phyloP scores from a whole-genome alignment of 2,113 vertebrate genomes.

The Okapia johnstoni region DNA sequence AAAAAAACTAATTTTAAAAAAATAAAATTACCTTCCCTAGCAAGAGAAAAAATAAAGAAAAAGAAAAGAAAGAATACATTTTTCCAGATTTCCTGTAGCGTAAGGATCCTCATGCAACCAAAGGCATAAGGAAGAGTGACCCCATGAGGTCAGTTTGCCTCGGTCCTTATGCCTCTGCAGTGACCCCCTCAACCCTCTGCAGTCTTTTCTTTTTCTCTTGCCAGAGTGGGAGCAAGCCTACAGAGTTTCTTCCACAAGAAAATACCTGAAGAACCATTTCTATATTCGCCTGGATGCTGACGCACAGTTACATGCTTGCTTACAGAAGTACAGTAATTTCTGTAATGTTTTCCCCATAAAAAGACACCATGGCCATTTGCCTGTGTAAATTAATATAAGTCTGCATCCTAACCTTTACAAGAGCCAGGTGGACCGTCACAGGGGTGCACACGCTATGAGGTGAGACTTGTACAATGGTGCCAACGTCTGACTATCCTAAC shows the following conservation, averaged over 20 bases:
- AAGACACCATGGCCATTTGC: background rate
- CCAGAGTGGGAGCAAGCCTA: background rate
- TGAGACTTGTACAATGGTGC: background rate
- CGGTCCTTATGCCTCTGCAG: background rate
- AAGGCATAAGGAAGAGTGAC: background rate
- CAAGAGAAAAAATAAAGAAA: background rate
- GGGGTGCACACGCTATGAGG: background rate
- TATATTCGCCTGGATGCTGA: background rate
- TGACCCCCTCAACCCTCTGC: background rate
- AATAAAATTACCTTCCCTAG: background rate
- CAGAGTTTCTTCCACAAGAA: background rate
- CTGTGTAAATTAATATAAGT: fast-evolving
- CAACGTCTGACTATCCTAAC: background rate
- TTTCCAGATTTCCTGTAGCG: background rate
- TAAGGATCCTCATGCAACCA: background rate
- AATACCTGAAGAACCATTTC: background rate
- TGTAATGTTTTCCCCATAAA: background rate
- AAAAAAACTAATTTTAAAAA: background rate
- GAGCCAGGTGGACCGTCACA: background rate
- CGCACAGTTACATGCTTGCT: background rate
- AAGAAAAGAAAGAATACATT: background rate
- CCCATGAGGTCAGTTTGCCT: background rate
- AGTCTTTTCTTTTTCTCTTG: background rate
- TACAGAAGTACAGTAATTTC: background rate
- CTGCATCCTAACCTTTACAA: background rate